phyloP scores from a whole-genome alignment of 2,113 vertebrate species.

The Podarcis raffonei region DNA sequence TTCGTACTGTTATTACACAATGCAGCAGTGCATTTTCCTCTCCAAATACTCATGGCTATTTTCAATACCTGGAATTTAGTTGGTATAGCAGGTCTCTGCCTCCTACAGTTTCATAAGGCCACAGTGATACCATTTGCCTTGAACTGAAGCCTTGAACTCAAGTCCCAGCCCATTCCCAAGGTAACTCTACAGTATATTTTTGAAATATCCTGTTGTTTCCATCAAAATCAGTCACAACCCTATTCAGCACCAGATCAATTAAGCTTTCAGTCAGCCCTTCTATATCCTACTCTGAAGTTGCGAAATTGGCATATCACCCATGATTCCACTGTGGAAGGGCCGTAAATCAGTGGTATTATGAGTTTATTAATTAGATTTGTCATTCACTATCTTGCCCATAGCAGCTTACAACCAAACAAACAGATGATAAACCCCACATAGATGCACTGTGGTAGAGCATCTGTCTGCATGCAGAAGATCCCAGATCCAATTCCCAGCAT shows the following conservation, averaged over 20 bases:
- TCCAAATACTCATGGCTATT: background rate
- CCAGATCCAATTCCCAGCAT: no score
- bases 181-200: background rate
- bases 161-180: background rate
- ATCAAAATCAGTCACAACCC: background rate
- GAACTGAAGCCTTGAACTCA: background rate
- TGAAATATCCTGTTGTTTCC: background rate
- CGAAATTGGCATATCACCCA: background rate
- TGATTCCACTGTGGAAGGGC: no score
- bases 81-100: background rate
- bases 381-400: no score
- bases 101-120: background rate
- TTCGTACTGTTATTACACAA: background rate
- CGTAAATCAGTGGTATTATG: no score
- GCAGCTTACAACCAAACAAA: no score
- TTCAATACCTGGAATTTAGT: background rate
- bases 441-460: no score
- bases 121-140: background rate
- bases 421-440: no score
- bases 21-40: background rate
- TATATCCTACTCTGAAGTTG: background rate
- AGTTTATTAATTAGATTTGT: no score
- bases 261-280: background rate
- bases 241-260: background rate
- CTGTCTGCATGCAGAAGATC: no score